Evolutionary conservation across 2,113 vertebrate species (phyloP), one percentile per base, ranked within the genome.

Genomic region (Ctenodactylus gundi): DNA sequence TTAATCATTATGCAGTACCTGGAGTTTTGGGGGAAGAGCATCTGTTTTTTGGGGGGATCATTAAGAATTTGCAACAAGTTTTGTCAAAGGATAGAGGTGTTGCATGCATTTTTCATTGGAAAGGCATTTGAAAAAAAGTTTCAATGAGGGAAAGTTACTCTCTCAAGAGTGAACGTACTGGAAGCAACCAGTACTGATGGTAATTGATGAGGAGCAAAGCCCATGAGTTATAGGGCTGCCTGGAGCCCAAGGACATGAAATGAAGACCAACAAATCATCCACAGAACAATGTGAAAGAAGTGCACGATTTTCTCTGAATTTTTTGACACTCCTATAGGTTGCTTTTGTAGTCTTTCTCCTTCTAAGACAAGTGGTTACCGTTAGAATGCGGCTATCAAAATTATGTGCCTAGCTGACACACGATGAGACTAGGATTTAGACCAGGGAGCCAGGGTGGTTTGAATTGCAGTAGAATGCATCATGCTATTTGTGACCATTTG

Each of bases 1-100:
- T 94, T 87, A 90, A 27, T 53, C 62, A 3, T n/a, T 55, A 21
- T 64, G 70, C 11, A 82, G 77, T 88, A 75, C 92, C 92, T 96
- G 95, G 87, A 94, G 72, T 94, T 86, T 81, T 2, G 18, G 34
- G 68, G 39, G 29, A 1, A 46, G n/a, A 44, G 46, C 92, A 94
- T 92, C 90, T 96, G 96, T 11, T 80, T 94, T 95, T 67, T 90
- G 57, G 80, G 6, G 41, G 94, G 92, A 44, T 68, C 81, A 51
- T 95, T 88, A 90, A 58, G 77, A 96, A 93, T 92, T 96, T 64
- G 21, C 14, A 93, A 85, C 85, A 73, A 46, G 34, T 64, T 92
- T 93, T 93, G 94, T 84, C 31, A 85, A 88, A 89, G 57, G 15
- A 49, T 53, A 36, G 34, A 94, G 55, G 29, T 62, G 12, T 53